Evolutionary conservation across 2,797 vertebrate genomes (phyloP), one percentile per base, ranked within the genome.

Genomic region (Pseudomugil gertrudae): DNA sequence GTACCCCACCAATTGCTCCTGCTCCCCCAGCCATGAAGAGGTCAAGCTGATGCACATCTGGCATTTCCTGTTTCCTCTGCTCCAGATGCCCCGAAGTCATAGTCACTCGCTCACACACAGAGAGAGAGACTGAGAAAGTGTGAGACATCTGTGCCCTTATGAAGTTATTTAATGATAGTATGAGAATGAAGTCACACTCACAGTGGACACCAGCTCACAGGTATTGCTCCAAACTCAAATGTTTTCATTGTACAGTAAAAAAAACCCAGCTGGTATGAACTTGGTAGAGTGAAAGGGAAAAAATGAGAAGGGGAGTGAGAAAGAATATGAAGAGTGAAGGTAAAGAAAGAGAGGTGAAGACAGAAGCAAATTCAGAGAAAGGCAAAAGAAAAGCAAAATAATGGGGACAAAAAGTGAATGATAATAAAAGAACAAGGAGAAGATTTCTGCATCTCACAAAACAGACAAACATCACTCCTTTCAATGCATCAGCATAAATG

Each of bases 41-140:
- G 86, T 89, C 89, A 91, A 83, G 84, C 83, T 89, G 87, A 91
- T 91, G 83, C 90, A 91, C 87, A 90, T 90, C 88, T 90, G 90
- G 89, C 84, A 92, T 92, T 90, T 93, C 89, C 91, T 90, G 78
- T 87, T 91, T 89, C 89, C 86, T 87, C 76, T 84, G 48, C 67
- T 79, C 76, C 78, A 83, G 47, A 81, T 89, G 83, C 78, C 86
- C 87, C 60, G 3, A 21, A 81, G 84, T 81, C 63, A 64, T 63
- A 78, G 36, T 48, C 57, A 45, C 59, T 61, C 68, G 58, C 69
- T 63, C 67, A 53, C 51, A 68, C 60, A 77, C 35, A 52, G 45
- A 47, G 40, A 40, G 3, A 58, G 4, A 45, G 29, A 32, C 26
- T 35, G 36, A 60, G 23, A 63, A 47, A 54, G 63, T 68, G 51